Conservation (phyloP, 2,113 vertebrate genomes). For the Rhinopomastus cyanomelas region DNA sequence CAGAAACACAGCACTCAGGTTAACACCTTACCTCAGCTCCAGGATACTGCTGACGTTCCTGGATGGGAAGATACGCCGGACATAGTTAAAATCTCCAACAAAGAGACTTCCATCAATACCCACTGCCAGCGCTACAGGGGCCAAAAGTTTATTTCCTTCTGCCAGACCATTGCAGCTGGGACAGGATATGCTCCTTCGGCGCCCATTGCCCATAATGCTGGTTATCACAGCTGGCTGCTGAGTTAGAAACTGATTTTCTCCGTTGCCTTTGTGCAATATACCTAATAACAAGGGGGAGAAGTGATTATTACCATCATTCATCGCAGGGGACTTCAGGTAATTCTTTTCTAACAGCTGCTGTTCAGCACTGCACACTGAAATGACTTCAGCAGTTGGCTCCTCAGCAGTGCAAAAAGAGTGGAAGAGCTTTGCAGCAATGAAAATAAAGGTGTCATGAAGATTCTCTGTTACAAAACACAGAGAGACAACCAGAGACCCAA, state of each 20-base stretch:
- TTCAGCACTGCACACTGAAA: not conserved
- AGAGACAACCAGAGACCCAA: not conserved
- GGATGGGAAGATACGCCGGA: conserved; percentile 94
- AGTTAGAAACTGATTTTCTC: conserved; percentile 96
- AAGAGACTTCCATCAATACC: conserved; percentile 96
- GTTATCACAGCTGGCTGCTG: conserved; percentile 95
- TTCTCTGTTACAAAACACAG: not conserved
- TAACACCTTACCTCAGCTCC: conserved; percentile 89
- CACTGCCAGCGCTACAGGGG: conserved; percentile 95
- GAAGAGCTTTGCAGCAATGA: not conserved
- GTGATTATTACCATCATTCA: not conserved
- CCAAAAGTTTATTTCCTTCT: conserved; percentile 97
- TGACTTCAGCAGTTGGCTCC: not conserved
- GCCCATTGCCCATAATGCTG: conserved; percentile 97
- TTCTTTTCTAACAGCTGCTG: not conserved
- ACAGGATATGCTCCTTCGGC: conserved; percentile 95
- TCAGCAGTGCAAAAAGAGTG: not conserved
- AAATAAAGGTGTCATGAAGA: not conserved
- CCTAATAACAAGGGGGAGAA: conserved; percentile 73
- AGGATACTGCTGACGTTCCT: conserved; percentile 96
- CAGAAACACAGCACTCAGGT: not conserved
- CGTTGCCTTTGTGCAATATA: conserved; percentile 96
- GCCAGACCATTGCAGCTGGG: conserved; percentile 98
- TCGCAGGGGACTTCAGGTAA: not conserved
- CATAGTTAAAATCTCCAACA: conserved; percentile 97